Evolutionary conservation across 2,797 vertebrate species (phyloP), one percentile per base, ranked within the genome.

Genomic region (Spinus pinus): DNA sequence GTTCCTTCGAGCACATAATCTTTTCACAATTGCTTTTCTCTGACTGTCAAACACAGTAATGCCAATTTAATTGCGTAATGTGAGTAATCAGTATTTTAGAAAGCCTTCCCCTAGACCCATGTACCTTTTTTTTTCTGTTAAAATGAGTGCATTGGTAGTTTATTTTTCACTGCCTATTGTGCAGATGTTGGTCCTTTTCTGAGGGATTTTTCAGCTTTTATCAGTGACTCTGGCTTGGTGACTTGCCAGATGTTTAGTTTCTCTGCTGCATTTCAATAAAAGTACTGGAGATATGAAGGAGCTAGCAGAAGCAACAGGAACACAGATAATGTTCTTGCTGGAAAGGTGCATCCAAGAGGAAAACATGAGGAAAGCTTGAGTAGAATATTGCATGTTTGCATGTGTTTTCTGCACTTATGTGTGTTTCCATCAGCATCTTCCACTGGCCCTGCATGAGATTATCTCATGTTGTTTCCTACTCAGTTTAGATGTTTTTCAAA

Each of bases 81-180:
- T 92, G 93, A 97, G 94, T 95, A 96, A 97, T 96, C 95, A 96
- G 94, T 91, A 95, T 92, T 97, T 61, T 86, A 95, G 91, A 92
- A 96, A 94, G 72, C 65, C 51, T 94, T 88, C 77, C 70, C 54
- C 49, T 64, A 87, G 74, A 66, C 64, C 49, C n/a, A 13, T 61
- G 62, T 91, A 95, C 84, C 42, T 82, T 95, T 96, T 93, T 77
- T 96, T 93, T 93, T 79, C 92, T 94, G 73, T 90, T 97, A 91
- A 97, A 97, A 97, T 96, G 86, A 97, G 95, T 97, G 97, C 97
- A 97, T 97, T 97, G 96, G 44, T 65, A 88, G 95, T 97, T 97
- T 97, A 97, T 97, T 97, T 98, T 98, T 96, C 96, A 95, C 86
- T 88, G 96, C 94, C 93, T 97, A 96, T 97, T 94, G 93, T 97